Conservation (phyloP, 2,888 invertebrate genomes). For the Calliopum simillimum region DNA sequence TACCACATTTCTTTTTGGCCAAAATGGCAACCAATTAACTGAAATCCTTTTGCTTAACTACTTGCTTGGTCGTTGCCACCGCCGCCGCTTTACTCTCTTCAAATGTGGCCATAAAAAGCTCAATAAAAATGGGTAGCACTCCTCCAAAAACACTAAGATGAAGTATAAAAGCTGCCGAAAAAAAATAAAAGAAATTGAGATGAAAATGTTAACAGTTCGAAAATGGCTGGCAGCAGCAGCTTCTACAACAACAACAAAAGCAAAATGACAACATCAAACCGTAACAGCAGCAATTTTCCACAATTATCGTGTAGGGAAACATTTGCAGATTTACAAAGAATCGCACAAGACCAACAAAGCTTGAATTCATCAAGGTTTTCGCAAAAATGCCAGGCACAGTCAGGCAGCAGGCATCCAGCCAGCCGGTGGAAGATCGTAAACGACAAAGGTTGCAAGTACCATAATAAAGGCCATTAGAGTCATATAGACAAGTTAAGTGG, state of each 20-base stretch:
- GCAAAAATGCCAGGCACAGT: slow-evolving; percentile 29
- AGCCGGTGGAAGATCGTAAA: neutral
- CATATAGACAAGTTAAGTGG: slow-evolving; percentile 68
- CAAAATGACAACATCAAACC: neutral
- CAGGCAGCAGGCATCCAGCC: neutral
- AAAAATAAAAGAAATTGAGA: slow-evolving; percentile 41
- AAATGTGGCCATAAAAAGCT: slow-evolving; percentile 20
- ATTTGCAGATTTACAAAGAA: slow-evolving; percentile 26
- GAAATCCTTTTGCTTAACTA: neutral
- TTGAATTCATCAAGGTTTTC: neutral
- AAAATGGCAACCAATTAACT: slow-evolving; percentile 13
- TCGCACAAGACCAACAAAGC: neutral
- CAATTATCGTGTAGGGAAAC: slow-evolving; percentile 56
- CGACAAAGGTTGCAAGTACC: slow-evolving; percentile 23
- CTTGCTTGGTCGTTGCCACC: neutral
- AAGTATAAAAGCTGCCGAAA: slow-evolving; percentile 44
- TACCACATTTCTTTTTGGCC: neutral
- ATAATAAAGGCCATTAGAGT: slow-evolving; percentile 67
- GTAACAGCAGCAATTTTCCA: slow-evolving; percentile 56
- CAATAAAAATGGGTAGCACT: slow-evolving; percentile 65
- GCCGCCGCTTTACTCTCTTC: neutral
- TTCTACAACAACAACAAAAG: slow-evolving; percentile 29
- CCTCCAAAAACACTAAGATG: slow-evolving; percentile 43
- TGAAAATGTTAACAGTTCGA: slow-evolving; percentile 23
- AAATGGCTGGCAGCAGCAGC: slow-evolving; percentile 1